phyloP scores from a whole-genome alignment of 2,113 vertebrate genomes.

The Megaptera novaeangliae region DNA sequence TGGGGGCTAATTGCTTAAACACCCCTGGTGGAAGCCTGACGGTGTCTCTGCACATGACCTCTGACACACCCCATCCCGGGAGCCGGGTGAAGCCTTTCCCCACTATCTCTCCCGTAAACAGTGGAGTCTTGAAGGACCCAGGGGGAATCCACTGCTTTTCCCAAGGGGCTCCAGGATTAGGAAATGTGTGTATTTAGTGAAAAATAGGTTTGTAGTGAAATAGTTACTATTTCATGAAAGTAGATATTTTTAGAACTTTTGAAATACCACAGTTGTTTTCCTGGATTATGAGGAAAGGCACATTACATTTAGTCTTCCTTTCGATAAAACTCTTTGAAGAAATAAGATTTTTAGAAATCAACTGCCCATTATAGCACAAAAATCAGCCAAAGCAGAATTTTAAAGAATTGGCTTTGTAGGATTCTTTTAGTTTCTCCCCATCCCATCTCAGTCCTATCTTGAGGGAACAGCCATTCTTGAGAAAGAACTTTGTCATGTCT shows the following conservation, averaged over 20 bases:
- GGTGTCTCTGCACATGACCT: conserved; percentile 63
- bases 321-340: conserved; percentile 79
- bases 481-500: conserved; percentile 70
- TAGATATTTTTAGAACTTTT: conserved; percentile 91
- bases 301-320: conserved; percentile 88
- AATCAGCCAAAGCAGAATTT: conserved; percentile 84
- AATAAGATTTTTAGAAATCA: conserved; percentile 83
- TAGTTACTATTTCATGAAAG: conserved; percentile 89
- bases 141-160: conserved; percentile 83
- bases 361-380: conserved; percentile 85
- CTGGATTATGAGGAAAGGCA: conserved; percentile 86
- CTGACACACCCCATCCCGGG: conserved; percentile 73
- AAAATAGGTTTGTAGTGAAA: conserved; percentile 91
- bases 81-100: conserved; percentile 74
- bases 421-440: conserved; percentile 51
- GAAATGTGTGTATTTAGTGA: conserved; percentile 89
- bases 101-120: conserved; percentile 75
- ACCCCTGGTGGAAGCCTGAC: conserved; percentile 66
- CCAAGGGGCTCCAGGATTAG: conserved; percentile 82
- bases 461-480: conserved; percentile 73
- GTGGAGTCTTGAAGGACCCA: conserved; percentile 80
- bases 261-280: conserved; percentile 86
- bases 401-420: conserved; percentile 75
- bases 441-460: conserved; percentile 67
- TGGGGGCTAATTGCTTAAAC: conserved; percentile 61